A percentile compares a stretch with the other conserved stretches of the same genome.
These are phyloP conservation scores for Cyprinella venusta DNA, from an alignment of 2,797 vertebrate species.

Conservation along the genomic window DNA sequence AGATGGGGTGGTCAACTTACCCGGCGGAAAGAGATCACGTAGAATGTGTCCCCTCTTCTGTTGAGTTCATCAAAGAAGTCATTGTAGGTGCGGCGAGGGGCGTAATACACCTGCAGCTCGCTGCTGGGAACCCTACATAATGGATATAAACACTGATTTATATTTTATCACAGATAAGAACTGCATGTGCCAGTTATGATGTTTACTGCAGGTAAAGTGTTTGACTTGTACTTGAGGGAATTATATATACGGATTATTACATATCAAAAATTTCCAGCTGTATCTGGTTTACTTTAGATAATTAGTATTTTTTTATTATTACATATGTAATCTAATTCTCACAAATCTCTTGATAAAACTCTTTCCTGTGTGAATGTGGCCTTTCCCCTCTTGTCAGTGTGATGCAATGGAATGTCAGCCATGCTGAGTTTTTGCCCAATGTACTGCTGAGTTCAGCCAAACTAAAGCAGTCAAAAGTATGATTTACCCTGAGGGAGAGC, in stretches of 20 bases:
- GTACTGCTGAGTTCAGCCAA: constrained; percentile 4
- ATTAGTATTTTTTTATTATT: too few relatives aligned
- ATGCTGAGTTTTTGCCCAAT: constrained; percentile 37
- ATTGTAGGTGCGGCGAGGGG: constrained; percentile 86
- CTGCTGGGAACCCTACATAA: constrained; percentile 81
- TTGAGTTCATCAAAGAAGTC: constrained; percentile 92
- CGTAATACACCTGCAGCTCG: constrained; percentile 94
- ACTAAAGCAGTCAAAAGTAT: constrained; percentile 34
- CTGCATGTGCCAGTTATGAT: neutral
- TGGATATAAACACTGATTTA: constrained; percentile 11
- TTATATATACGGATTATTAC: too few relatives aligned
- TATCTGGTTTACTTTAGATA: neutral
- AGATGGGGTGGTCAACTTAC: constrained; percentile 74
- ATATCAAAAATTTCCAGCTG: neutral
- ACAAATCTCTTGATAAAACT: constrained; percentile 10
- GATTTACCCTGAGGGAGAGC: constrained; percentile 26
- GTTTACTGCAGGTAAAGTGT: neutral
- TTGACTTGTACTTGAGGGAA: neutral
- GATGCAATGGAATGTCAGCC: constrained; percentile 29
- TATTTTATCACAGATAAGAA: neutral
- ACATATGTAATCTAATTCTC: neutral
- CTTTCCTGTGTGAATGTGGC: constrained; percentile 39
- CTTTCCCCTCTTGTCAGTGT: constrained; percentile 22
- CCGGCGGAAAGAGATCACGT: constrained; percentile 95
- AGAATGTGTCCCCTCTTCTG: constrained; percentile 92